Base-by-base conservation (phyloP, 1,140 invertebrate genomes). In the Zaprionus taronus region DNA sequence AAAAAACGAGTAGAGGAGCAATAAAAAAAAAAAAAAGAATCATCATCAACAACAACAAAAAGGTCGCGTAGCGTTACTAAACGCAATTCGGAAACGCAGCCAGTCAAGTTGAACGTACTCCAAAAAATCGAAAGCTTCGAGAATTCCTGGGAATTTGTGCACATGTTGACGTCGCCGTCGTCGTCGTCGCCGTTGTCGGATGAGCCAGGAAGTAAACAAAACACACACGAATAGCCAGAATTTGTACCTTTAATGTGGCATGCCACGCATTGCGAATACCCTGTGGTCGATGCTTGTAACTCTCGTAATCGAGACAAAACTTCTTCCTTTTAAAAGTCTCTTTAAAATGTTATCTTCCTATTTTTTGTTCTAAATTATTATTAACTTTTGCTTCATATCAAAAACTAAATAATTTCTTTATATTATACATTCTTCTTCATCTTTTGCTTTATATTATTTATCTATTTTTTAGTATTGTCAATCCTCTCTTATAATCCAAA, bases 91-190 rank as follows among this genome's bases (percentile, higher is more conserved):
- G 74, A 69, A 83, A 87, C 84, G 84, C 80, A 83, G 69, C 64
- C 84, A 83, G 78, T 79, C 84, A 87, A 87, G 84, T 89, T 89
- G 84, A 89, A 87, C 84, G 84, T 87, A 87, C 83, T 87, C 77
- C 65, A 83, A 72, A 80, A 80, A 73, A 66, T 57, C 66, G 66
- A 77, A 77, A 82, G 68, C 77, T 69, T 80, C 71, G 73, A 47
- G 31, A 87, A 79, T 79, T 72, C 68, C 84, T 87, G 84, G 81
- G 84, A 87, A 87, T 83, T 49, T 71, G 72, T 69, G 81, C 84
- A 87, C 72, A 89, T 87, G 74, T 65, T 60, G 55, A 44, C 17
- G 56, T 64, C 68, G 73, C 14, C 26, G 24, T 63, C 67, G 24
- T 24, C 22, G 22, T 24, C 24, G 24, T 26, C 24, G 24, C 24